A percentile compares a stretch with the other conserved stretches of the same genome.
phyloP scores from a whole-genome alignment of 1,140 invertebrate genomes.

The Nautilus pompilius region DNA sequence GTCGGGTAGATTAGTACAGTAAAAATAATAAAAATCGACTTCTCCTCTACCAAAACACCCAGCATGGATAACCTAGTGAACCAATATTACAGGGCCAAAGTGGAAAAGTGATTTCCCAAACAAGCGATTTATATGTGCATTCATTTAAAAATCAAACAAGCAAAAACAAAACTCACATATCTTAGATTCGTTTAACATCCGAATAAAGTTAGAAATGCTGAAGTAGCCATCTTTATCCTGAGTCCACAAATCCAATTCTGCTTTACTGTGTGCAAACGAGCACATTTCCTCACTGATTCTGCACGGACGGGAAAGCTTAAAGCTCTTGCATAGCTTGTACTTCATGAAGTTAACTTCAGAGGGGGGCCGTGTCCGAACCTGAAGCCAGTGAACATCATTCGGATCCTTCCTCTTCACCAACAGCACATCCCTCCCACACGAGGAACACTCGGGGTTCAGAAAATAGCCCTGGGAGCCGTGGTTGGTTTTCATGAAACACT shows the following conservation, averaged over 20 bases:
- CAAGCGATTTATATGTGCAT: too few species aligned
- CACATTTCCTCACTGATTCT: conserved; percentile 37
- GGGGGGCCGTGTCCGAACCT: conserved; percentile 25
- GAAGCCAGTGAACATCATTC: conserved; percentile 37
- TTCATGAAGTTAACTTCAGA: conserved; percentile 16
- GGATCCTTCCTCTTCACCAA: conserved; percentile 27
- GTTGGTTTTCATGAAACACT: too few species aligned
- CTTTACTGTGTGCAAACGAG: conserved; percentile 40
- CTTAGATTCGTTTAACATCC: conserved; percentile 14
- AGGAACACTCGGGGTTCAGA: too few species aligned
- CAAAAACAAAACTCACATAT: conserved; percentile 23
- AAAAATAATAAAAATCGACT: too few species aligned
- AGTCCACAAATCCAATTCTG: conserved; percentile 40
- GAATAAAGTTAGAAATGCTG: conserved; percentile 25
- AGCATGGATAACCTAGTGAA: too few species aligned
- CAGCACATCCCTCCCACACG: conserved; percentile 34
- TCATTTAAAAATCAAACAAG: too few species aligned
- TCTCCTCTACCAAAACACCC: too few species aligned
- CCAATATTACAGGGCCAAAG: too few species aligned
- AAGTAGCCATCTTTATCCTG: conserved; percentile 37
- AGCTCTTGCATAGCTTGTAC: conserved; percentile 41
- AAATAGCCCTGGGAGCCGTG: too few species aligned
- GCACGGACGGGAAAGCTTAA: conserved; percentile 33
- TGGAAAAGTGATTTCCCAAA: too few species aligned
- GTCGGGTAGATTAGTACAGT: too few species aligned